Percentiles rank a stretch among this genome's conserved stretches.
Evolutionary conservation across 1,140 invertebrate genomes (phyloP).

Genomic region (Pseudomyrmex concolor): DNA sequence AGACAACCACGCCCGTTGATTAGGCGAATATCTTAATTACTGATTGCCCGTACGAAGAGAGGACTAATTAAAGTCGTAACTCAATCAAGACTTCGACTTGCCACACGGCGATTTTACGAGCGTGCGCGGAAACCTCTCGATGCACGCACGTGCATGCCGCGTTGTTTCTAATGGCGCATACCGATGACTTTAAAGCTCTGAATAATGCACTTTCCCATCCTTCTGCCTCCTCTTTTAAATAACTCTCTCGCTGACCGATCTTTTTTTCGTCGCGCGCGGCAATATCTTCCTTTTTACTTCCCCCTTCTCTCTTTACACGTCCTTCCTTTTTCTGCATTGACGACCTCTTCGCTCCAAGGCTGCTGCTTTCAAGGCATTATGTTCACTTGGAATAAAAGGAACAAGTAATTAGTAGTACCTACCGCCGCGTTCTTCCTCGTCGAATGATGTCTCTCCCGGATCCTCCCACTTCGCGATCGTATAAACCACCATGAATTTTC

Average conservation of each 20-base stretch:
- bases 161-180: conserved; percentile 54
- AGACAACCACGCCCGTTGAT: conserved; percentile 76
- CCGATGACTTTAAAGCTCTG: conserved; percentile 59
- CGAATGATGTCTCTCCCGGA: conserved; percentile 53
- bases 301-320: conserved; percentile 22
- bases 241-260: conserved; percentile 4
- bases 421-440: conserved; percentile 60
- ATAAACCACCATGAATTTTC: conserved; percentile 45
- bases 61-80: conserved; percentile 84
- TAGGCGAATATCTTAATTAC: conserved; percentile 83
- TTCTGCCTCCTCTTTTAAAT: conserved; percentile 39
- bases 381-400: conserved; percentile 68
- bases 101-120: conserved; percentile 70
- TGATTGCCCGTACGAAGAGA: conserved; percentile 75
- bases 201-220: conserved; percentile 53
- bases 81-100: conserved; percentile 76
- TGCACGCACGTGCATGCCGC: conserved; percentile 53
- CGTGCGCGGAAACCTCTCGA: conserved; percentile 40
- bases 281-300: conserved; percentile 28
- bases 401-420: conserved; percentile 69
- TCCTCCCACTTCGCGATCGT: conserved; percentile 46
- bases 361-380: conserved; percentile 61
- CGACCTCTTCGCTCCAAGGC: conserved; percentile 12
- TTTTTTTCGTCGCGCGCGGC: conserved; percentile 6
- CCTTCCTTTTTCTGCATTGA: conserved; percentile 44